A percentile compares a stretch with the other conserved stretches of the same genome.
These are phyloP conservation scores for Riparia riparia DNA, from an alignment of 2,113 vertebrate genomes.

Conservation along the genomic window DNA sequence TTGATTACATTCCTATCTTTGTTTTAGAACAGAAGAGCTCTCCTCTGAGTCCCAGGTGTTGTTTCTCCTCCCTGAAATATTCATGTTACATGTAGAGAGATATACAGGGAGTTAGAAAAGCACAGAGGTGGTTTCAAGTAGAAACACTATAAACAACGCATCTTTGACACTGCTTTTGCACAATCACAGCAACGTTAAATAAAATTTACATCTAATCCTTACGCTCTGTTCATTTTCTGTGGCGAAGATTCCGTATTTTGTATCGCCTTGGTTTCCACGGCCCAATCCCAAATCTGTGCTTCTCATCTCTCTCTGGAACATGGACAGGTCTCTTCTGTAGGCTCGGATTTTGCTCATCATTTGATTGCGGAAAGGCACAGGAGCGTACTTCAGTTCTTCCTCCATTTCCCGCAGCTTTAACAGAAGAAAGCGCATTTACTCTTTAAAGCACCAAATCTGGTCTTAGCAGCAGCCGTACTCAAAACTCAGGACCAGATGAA, in stretches of 20 bases:
- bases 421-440: not conserved
- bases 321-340: conserved; percentile 87
- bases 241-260: conserved; percentile 79
- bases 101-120: not conserved
- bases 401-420: conserved; percentile 93
- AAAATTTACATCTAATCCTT: conserved; percentile 53
- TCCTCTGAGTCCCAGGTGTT: not conserved
- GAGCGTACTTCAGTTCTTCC: conserved; percentile 88
- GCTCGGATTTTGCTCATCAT: conserved; percentile 89
- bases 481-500: not conserved
- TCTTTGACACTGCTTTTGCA: not conserved
- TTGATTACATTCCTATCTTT: not conserved
- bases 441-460: not conserved
- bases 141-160: not conserved
- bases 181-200: not conserved
- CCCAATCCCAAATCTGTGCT: conserved; percentile 74
- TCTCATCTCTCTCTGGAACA: conserved; percentile 90
- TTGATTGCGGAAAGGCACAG: conserved; percentile 83
- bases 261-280: conserved; percentile 71
- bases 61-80: not conserved
- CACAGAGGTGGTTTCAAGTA: not conserved
- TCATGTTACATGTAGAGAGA: not conserved
- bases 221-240: conserved; percentile 89
- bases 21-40: not conserved
- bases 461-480: not conserved